Percentiles rank a stretch among this genome's conserved stretches.
phyloP scores from a whole-genome alignment of 1,140 invertebrate genomes.

The Tetragonula clypearis region DNA sequence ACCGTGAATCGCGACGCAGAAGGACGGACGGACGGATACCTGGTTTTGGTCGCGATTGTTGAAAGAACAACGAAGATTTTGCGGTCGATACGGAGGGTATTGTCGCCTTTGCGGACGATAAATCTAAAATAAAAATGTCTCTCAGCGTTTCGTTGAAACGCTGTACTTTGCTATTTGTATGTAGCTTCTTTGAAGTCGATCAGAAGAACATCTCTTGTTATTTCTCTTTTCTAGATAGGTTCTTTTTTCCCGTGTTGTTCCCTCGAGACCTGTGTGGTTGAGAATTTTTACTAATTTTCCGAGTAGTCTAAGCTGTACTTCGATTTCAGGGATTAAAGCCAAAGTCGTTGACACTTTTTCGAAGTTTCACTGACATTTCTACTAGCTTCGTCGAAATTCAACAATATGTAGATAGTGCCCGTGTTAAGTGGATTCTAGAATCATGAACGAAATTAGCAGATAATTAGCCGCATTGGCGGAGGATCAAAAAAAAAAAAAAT shows the following conservation, averaged over 20 bases:
- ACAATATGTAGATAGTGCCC: too few relatives aligned
- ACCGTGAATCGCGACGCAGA: too few relatives aligned
- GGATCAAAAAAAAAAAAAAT: neutral
- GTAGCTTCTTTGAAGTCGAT: too few relatives aligned
- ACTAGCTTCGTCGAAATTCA: neutral
- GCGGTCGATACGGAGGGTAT: neutral
- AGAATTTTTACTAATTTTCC: neutral
- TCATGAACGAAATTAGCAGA: neutral
- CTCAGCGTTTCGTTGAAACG: neutral
- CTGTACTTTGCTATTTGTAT: neutral
- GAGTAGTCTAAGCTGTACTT: neutral
- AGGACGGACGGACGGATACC: neutral
- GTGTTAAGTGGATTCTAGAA: neutral
- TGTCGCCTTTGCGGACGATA: neutral
- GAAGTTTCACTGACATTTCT: slow-evolving; percentile 2
- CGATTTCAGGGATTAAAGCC: neutral
- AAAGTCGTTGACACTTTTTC: slow-evolving; percentile 1
- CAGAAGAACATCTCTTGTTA: neutral
- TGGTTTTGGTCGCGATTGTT: neutral
- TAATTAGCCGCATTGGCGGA: too few relatives aligned
- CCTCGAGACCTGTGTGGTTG: too few relatives aligned
- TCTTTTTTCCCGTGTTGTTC: neutral
- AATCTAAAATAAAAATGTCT: neutral
- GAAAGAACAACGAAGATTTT: neutral
- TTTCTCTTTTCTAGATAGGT: neutral